These are phyloP conservation scores for Diploptera punctata DNA, from an alignment of 2,888 invertebrate species.

Conservation along the genomic window DNA sequence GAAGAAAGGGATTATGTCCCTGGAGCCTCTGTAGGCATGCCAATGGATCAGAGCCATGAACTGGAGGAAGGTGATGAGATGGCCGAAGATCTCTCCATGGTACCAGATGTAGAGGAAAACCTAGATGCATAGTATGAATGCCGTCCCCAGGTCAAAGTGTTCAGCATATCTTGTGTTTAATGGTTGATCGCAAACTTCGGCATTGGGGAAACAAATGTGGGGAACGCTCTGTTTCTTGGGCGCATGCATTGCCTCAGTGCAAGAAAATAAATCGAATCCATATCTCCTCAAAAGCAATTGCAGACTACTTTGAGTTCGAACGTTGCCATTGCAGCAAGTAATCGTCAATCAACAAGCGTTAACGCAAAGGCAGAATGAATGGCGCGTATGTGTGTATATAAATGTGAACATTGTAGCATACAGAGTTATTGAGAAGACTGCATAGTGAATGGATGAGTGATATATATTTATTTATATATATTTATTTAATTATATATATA, in stretches of 20 bases:
- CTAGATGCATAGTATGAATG: slow-evolving; percentile 43
- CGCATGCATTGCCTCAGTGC: background rate
- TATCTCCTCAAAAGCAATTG: slow-evolving; percentile 14
- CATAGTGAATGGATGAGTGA: background rate
- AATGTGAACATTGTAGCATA: background rate
- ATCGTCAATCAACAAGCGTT: background rate
- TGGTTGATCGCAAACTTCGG: background rate
- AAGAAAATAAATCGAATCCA: slow-evolving; percentile 6
- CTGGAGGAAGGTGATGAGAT: slow-evolving; percentile 43
- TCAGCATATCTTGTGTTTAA: slow-evolving; percentile 24
- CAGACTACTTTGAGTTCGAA: background rate
- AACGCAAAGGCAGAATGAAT: background rate
- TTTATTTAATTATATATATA: background rate
- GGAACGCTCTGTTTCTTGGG: background rate
- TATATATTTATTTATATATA: slow-evolving; percentile 1
- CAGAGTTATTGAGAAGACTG: slow-evolving; percentile 13
- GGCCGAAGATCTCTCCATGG: slow-evolving; percentile 44
- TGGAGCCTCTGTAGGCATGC: slow-evolving; percentile 21
- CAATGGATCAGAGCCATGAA: slow-evolving; percentile 34
- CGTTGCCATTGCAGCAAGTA: background rate
- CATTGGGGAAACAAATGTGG: background rate
- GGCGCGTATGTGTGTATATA: background rate
- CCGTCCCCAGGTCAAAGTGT: slow-evolving; percentile 22
- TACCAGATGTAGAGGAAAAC: slow-evolving; percentile 41
- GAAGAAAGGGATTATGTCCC: slow-evolving; percentile 30